Evolutionary conservation across 2,888 invertebrate species (phyloP), one percentile per base, ranked within the genome.

Genomic region (Encarsia formosa): DNA sequence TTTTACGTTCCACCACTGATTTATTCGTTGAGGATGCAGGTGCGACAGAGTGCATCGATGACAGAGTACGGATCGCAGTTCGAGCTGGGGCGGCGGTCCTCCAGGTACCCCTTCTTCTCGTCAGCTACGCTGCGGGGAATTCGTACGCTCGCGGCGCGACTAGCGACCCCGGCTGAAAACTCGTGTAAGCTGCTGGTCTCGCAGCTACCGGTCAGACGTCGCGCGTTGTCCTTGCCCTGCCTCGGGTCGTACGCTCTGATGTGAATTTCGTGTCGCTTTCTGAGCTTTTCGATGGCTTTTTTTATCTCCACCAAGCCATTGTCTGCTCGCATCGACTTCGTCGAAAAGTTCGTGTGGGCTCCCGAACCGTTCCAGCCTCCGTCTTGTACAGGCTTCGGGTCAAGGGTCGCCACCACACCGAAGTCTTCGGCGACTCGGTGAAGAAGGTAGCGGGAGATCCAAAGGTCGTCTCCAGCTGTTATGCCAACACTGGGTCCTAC

Each of bases 131-230:
- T 83, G 20, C 95, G 84, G 5, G 96, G 96, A 73, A 97, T 95
- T 60, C 98, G 86, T 74, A 98, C 91, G 73, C 93, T 94, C 75
- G 88, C 89, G 40, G 89, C 93, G 60, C 96, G 88, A 76, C 93
- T 92, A 35, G 96, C 97, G 11, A 96, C 93, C 47, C 91, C 93
- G 41, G 91, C 88, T 63, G 94, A 94, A 76, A 99, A 99, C 75
- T 97, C 92, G 72, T 93, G 89, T 73, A 99, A 97, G 65, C 89
- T 91, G 67, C 96, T 94, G 3, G 98, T 99, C 78, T 99, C 98
- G 74, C 94, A 95, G 63, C 82, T 83, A 52, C 98, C 98, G 47
- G 94, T 98, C 56, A 99, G 80, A 59, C 98, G 86, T 59, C 97
- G 84, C 73, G 91, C 93, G 77, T 99, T 99, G 79, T 99, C 98